Conservation (phyloP, 2,113 vertebrate genomes). For the Heterotis niloticus region DNA sequence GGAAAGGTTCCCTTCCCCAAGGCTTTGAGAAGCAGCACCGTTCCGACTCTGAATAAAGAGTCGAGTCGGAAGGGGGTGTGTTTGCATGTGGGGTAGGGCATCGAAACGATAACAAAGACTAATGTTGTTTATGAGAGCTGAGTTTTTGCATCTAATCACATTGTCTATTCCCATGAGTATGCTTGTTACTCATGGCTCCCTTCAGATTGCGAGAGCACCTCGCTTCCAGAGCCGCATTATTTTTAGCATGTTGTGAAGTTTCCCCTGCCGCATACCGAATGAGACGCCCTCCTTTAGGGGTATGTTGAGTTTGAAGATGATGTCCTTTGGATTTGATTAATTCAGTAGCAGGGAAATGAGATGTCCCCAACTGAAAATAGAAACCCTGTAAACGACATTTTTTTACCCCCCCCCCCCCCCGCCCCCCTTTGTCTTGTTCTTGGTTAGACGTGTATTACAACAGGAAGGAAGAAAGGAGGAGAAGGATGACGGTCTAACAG, state of each 20-base stretch:
- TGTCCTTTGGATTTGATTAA: slow-evolving; percentile 98
- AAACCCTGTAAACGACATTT: slow-evolving; percentile 65
- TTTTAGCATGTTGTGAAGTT: slow-evolving; percentile 97
- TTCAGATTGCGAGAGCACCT: slow-evolving; percentile 85
- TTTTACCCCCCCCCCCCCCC: slow-evolving; percentile 55
- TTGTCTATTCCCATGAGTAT: slow-evolving; percentile 83
- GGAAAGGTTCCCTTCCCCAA: background rate
- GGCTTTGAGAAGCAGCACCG: slow-evolving; percentile 7
- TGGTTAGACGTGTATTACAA: slow-evolving; percentile 55
- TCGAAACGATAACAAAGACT: slow-evolving; percentile 49
- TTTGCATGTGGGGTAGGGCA: slow-evolving; percentile 19
- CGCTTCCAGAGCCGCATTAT: slow-evolving; percentile 88
- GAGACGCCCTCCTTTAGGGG: slow-evolving; percentile 94
- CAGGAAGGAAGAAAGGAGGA: slow-evolving; percentile 53
- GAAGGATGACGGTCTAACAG: slow-evolving; percentile 46
- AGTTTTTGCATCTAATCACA: slow-evolving; percentile 85
- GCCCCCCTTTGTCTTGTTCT: slow-evolving; percentile 62
- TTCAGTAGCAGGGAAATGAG: slow-evolving; percentile 79
- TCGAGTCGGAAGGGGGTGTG: background rate
- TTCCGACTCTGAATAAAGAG: background rate
- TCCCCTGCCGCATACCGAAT: slow-evolving; percentile 92
- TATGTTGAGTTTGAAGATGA: slow-evolving; percentile 96
- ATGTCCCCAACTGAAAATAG: slow-evolving; percentile 74
- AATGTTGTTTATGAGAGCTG: slow-evolving; percentile 86
- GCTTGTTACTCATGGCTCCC: slow-evolving; percentile 83